A percentile compares a stretch with the other conserved stretches of the same genome.
Evolutionary conservation across 2,888 invertebrate genomes (phyloP).

Genomic region (Papilio protenor): DNA sequence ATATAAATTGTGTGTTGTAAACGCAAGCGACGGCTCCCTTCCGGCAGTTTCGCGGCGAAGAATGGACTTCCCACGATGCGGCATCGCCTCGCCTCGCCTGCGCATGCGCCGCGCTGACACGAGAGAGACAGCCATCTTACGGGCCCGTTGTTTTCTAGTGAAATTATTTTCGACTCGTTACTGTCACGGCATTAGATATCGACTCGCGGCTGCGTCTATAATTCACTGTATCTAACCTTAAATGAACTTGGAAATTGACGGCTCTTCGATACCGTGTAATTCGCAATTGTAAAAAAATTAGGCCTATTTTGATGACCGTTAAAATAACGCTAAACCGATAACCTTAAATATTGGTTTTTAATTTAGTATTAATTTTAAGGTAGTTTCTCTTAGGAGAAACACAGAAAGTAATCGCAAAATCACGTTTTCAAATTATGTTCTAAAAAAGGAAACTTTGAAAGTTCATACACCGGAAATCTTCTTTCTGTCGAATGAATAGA

Average conservation of each 20-base stretch:
- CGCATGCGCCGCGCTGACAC: background rate
- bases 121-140: slow-evolving; percentile 43
- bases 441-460: slow-evolving; percentile 27
- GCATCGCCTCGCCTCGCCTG: slow-evolving; percentile 18
- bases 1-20: slow-evolving; percentile 25
- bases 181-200: slow-evolving; percentile 44
- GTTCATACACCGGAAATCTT: slow-evolving; percentile 40
- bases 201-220: slow-evolving; percentile 19
- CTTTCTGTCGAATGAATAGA: slow-evolving; percentile 18
- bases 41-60: slow-evolving; percentile 44
- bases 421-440: slow-evolving; percentile 13
- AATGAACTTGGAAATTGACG: slow-evolving; percentile 33
- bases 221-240: slow-evolving; percentile 34
- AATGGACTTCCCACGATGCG: slow-evolving; percentile 47
- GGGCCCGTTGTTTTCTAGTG: slow-evolving; percentile 48
- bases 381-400: background rate
- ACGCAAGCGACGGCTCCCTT: slow-evolving; percentile 42
- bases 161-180: slow-evolving; percentile 49
- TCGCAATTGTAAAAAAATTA: slow-evolving; percentile 20
- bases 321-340: slow-evolving; percentile 14
- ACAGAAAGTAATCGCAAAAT: slow-evolving; percentile 7
- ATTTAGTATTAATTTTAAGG: background rate
- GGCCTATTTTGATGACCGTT: slow-evolving; percentile 25
- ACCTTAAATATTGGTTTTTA: background rate
- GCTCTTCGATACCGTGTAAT: slow-evolving; percentile 14